Evolutionary conservation across 2,113 vertebrate species (phyloP).

Genomic region (Triplophysa rosa): DNA sequence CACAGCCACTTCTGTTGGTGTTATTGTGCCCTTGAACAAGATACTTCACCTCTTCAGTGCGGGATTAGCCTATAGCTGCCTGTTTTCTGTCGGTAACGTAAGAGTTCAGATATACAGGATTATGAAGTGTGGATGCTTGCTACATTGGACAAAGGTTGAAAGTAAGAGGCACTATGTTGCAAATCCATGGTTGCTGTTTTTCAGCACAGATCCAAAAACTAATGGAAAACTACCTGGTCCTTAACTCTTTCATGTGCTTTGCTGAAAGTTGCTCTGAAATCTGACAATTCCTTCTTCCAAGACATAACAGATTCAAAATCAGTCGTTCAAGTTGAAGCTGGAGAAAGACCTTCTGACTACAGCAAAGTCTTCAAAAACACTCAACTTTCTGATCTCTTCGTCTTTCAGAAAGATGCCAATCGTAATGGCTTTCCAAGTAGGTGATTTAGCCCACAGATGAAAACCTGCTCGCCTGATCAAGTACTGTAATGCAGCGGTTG

Average conservation of each 20-base stretch:
- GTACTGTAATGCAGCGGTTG: conserved; percentile 9
- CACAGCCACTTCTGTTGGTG: not conserved
- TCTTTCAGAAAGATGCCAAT: not conserved
- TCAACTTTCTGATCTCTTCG: not conserved
- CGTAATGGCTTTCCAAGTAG: conserved; percentile 3
- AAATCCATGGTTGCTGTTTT: not conserved
- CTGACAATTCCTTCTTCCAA: not conserved
- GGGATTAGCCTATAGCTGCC: not conserved
- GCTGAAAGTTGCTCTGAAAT: not conserved
- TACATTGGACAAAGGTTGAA: not conserved
- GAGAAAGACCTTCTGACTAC: not conserved
- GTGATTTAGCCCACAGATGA: not conserved
- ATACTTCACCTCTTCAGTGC: not conserved
- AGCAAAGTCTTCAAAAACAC: not conserved
- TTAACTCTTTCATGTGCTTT: conserved; percentile 4
- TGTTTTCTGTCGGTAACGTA: not conserved
- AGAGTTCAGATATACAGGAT: not conserved
- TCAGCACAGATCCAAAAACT: not conserved
- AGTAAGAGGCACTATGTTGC: not conserved
- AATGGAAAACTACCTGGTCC: not conserved
- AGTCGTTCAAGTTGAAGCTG: not conserved
- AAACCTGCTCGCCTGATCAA: conserved; percentile 14
- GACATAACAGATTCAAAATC: not conserved
- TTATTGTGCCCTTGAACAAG: conserved; percentile 11
- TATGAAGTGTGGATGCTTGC: not conserved